A percentile compares a stretch with the other conserved stretches of the same genome.
Evolutionary conservation across 2,113 vertebrate species (phyloP).

Genomic region (Tautogolabrus adspersus): DNA sequence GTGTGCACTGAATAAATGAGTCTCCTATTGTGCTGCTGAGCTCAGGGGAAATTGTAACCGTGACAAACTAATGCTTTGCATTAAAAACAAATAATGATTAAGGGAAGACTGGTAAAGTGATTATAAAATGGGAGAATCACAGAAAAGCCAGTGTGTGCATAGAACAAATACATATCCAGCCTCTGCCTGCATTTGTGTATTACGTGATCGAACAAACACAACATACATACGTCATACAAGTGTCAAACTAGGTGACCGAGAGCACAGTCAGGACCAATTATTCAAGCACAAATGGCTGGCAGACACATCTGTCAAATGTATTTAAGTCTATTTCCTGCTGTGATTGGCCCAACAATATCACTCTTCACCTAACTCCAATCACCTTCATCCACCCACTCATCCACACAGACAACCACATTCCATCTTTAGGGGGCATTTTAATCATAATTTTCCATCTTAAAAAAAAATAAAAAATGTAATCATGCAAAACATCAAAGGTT

Average conservation of each 20-base stretch:
- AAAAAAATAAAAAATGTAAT: not conserved
- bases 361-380: constrained; percentile 13
- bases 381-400: too few relatives aligned
- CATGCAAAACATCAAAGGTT: constrained; percentile 39
- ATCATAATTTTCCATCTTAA: not conserved
- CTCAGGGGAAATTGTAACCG: not conserved
- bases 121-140: not conserved
- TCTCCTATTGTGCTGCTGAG: constrained; percentile 26
- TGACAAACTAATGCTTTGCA: constrained; percentile 19
- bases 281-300: constrained; percentile 16
- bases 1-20: constrained; percentile 21
- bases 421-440: not conserved
- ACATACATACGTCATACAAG: constrained; percentile 14
- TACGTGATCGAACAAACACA: too few relatives aligned
- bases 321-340: constrained; percentile 18
- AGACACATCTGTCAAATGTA: constrained; percentile 27
- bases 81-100: not conserved
- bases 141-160: not conserved
- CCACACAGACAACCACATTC: not conserved
- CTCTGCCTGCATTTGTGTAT: too few relatives aligned
- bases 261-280: constrained; percentile 26
- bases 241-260: constrained; percentile 29
- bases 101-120: constrained; percentile 1
- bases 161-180: too few relatives aligned
- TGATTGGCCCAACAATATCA: constrained; percentile 21